These are phyloP conservation scores for Perca fluviatilis DNA, from an alignment of 2,113 vertebrate species.

Conservation along the genomic window DNA sequence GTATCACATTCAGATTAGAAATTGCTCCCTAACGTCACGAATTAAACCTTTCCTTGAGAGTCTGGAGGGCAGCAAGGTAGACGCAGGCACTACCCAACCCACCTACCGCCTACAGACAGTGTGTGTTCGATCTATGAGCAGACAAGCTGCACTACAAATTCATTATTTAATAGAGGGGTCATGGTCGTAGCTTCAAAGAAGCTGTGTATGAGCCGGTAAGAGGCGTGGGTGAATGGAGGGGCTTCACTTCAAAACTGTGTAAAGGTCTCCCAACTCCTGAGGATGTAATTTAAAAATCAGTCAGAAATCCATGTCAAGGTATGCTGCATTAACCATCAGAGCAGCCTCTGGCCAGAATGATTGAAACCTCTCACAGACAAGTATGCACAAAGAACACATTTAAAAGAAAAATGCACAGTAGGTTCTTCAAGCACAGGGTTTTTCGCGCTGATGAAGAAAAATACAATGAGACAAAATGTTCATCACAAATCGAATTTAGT, in stretches of 20 bases:
- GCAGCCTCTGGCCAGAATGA: slow-evolving; percentile 11
- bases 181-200: slow-evolving; percentile 55
- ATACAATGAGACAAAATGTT: slow-evolving; percentile 1
- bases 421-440: slow-evolving; percentile 6
- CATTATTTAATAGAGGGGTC: slow-evolving; percentile 65
- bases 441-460: slow-evolving; percentile 29
- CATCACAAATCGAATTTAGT: slow-evolving; percentile 36
- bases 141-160: slow-evolving; percentile 43
- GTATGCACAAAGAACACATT: slow-evolving; percentile 7
- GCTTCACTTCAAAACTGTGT: slow-evolving; percentile 53
- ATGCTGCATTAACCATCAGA: slow-evolving; percentile 10
- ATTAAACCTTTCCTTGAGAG: slow-evolving; percentile 45
- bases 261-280: slow-evolving; percentile 57
- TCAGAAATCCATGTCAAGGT: slow-evolving; percentile 8
- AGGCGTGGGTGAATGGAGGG: slow-evolving; percentile 25
- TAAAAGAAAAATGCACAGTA: background rate
- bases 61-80: slow-evolving; percentile 9
- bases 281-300: slow-evolving; percentile 55
- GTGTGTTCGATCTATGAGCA: slow-evolving; percentile 25
- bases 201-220: slow-evolving; percentile 5
- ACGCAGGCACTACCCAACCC: slow-evolving; percentile 17
- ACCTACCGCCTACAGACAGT: slow-evolving; percentile 5
- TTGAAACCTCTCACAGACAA: background rate
- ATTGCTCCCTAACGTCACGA: slow-evolving; percentile 9
- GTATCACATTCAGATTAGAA: background rate